Evolutionary conservation across 1,140 invertebrate species (phyloP).

Genomic region (Drosophila fuyamai): DNA sequence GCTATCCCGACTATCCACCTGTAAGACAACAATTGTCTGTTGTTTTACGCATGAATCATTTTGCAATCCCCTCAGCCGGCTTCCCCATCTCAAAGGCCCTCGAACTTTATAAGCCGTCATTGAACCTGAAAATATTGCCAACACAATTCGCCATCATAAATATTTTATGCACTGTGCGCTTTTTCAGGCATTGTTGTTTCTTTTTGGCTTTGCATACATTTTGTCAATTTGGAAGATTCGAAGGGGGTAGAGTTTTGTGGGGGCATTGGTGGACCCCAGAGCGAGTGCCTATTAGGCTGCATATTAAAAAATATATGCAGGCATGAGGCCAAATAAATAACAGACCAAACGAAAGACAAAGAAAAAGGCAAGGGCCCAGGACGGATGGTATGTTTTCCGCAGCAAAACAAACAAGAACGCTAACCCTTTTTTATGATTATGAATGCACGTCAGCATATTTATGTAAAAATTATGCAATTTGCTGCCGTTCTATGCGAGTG

Average conservation of each 20-base stretch:
- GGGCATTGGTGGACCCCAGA: constrained; percentile 19
- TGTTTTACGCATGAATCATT: constrained; percentile 51
- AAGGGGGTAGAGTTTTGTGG: constrained; percentile 7
- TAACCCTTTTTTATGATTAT: constrained; percentile 82
- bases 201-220: constrained; percentile 73
- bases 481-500: constrained; percentile 68
- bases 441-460: constrained; percentile 83
- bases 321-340: constrained; percentile 76
- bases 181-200: constrained; percentile 42
- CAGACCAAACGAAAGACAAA: constrained; percentile 54
- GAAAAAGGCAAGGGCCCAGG: constrained; percentile 21
- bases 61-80: constrained; percentile 10
- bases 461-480: constrained; percentile 84
- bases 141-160: constrained; percentile 79
- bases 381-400: constrained; percentile 3
- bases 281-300: constrained; percentile 79
- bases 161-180: constrained; percentile 71
- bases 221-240: constrained; percentile 54
- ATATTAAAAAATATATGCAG: constrained; percentile 70
- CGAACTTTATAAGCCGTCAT: constrained; percentile 56
- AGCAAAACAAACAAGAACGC: constrained; percentile 47
- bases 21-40: constrained; percentile 43
- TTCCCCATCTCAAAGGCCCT: neutral
- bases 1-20: constrained; percentile 41
- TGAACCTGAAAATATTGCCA: constrained; percentile 79